Base-by-base conservation (phyloP, 2,113 vertebrate species). In the Barnardius zonarius region DNA sequence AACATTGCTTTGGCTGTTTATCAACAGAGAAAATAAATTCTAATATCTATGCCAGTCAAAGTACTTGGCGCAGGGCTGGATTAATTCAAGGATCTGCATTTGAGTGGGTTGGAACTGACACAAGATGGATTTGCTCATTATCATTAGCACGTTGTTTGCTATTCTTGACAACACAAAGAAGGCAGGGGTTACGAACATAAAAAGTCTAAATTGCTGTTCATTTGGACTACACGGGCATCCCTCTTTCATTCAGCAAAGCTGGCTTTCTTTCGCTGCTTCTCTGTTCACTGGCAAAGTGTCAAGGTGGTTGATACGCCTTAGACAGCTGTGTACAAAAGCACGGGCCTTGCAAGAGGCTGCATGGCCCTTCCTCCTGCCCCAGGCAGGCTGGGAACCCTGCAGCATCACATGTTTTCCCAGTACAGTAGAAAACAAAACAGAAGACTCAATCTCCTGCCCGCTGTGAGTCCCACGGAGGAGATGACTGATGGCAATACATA, bases 141-240 rank as follows among this genome's bases (percentile, higher is more conserved):
- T 88, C 85, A 84, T 93, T 96, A 96, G 84, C 79, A 90, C 48
- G 78, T 85, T 83, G 51, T 91, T 92, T 96, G 82, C 72, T 96
- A 31, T 92, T 94, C 96, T 91, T 97, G 75, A 96, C 70, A 92
- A 41, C 67, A 80, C 59, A 87, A 88, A 95, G 73, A 6, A 19
- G 37, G 63, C 69, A 89, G 51, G 43, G 77, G 83, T 94, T 91
- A 93, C 0, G 1, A 69, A 92, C 69, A 93, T 94, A 85, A 92
- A 83, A 95, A 63, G 51, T 23, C 51, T 74, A 76, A 94, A 93
- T 57, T 78, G 80, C 64, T 93, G 74, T 52, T 93, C 68, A 64
- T 82, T 85, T 83, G 88, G 77, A 76, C 66, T 54, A 10, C 49
- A 44, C 0, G 1, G 90, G 66, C 54, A 86, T 96, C 67, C 39